A percentile compares a stretch with the other conserved stretches of the same genome.
phyloP scores from a whole-genome alignment of 2,113 vertebrate genomes.

The Phyllopteryx taeniolatus region DNA sequence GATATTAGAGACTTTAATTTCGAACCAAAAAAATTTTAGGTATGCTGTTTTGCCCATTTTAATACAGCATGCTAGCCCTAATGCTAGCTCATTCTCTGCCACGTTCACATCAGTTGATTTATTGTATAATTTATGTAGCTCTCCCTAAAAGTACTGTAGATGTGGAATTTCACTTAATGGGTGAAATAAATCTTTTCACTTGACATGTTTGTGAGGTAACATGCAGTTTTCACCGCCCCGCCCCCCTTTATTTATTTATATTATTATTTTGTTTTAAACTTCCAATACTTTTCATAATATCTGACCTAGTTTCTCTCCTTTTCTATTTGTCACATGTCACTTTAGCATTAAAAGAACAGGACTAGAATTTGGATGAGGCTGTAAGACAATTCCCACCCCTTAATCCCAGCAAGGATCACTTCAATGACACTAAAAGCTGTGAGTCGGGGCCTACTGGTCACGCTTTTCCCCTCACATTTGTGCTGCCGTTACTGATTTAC shows the following conservation, averaged over 20 bases:
- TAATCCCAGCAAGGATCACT: constrained; percentile 63
- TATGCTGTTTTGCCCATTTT: neutral
- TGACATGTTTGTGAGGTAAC: neutral
- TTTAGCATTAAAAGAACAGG: constrained; percentile 55
- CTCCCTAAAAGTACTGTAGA: neutral
- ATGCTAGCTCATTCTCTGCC: neutral
- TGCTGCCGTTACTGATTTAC: constrained; percentile 66
- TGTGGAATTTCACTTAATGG: neutral
- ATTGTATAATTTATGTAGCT: neutral
- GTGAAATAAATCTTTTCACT: neutral
- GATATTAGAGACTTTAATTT: neutral
- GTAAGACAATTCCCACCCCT: constrained; percentile 54
- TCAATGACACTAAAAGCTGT: constrained; percentile 63
- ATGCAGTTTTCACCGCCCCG: neutral
- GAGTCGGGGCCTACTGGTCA: constrained; percentile 3
- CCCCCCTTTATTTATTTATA: too few relatives aligned
- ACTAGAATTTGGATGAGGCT: constrained; percentile 52
- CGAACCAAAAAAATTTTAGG: too few relatives aligned
- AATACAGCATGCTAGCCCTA: neutral
- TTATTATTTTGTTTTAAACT: neutral
- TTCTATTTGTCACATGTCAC: constrained; percentile 14
- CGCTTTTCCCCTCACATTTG: constrained; percentile 65
- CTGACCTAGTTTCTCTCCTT: neutral
- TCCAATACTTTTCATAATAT: neutral
- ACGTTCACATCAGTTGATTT: neutral